phyloP scores from a whole-genome alignment of 2,113 vertebrate genomes.

The Larimichthys polyactis region DNA sequence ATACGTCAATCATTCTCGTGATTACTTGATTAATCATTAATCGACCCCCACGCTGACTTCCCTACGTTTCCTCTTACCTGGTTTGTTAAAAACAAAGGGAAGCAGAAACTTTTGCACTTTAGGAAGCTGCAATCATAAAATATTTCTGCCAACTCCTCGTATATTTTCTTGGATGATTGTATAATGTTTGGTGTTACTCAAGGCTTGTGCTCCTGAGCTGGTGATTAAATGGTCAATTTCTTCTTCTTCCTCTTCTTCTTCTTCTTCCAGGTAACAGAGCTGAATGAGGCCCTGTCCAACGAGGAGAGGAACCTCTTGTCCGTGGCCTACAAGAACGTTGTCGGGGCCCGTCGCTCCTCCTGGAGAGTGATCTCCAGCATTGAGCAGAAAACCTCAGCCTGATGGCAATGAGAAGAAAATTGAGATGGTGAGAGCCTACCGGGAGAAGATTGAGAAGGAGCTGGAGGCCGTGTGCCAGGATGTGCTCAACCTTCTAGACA shows the following conservation, averaged over 20 bases:
- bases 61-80: too few relatives aligned
- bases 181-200: background rate
- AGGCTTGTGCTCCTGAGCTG: background rate
- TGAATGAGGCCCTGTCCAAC: conserved; percentile 97
- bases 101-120: background rate
- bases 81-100: background rate
- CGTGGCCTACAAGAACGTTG: conserved; percentile 98
- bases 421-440: conserved; percentile 97
- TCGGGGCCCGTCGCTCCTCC: conserved; percentile 95
- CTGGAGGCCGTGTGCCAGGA: conserved; percentile 97
- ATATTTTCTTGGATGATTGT: background rate
- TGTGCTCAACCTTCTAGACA: conserved; percentile 97
- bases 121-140: background rate
- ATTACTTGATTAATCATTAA: background rate
- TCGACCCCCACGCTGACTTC: background rate
- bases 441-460: conserved; percentile 99
- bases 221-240: conserved; percentile 23
- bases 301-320: conserved; percentile 98
- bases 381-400: conserved; percentile 98
- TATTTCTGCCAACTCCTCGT: background rate
- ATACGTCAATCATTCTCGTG: background rate
- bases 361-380: conserved; percentile 99
- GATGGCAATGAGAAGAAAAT: conserved; percentile 99
- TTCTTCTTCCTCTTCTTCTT: conserved; percentile 10
- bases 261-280: conserved; percentile 90